phyloP scores from a whole-genome alignment of 2,113 vertebrate species.

The Lophotis ruficrista region DNA sequence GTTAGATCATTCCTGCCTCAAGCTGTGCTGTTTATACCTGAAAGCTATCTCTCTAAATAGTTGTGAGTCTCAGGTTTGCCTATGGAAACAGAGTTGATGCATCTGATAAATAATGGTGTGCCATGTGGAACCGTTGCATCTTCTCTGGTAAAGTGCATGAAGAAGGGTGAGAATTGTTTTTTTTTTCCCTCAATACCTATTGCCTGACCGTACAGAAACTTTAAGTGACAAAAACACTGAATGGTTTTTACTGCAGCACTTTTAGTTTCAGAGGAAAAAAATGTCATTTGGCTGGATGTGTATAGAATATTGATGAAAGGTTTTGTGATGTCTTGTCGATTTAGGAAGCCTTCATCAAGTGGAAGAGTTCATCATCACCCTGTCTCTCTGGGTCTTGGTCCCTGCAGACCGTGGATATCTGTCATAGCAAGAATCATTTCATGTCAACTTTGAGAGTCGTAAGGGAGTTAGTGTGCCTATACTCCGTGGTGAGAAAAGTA shows the following conservation, averaged over 20 bases:
- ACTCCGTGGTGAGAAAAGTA: neutral
- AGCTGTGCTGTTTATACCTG: neutral
- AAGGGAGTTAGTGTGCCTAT: neutral
- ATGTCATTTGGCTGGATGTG: neutral
- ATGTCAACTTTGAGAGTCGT: neutral
- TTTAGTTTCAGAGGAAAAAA: neutral
- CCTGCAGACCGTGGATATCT: neutral
- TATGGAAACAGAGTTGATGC: neutral
- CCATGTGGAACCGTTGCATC: neutral
- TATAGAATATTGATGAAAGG: neutral
- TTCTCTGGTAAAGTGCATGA: neutral
- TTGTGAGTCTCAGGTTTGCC: neutral
- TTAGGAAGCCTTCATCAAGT: neutral
- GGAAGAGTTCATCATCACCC: neutral
- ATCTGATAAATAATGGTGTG: neutral
- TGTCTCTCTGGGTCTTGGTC: neutral
- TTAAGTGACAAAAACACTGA: neutral
- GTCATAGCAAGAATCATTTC: neutral
- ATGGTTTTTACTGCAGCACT: neutral
- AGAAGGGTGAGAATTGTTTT: neutral
- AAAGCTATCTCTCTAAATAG: neutral
- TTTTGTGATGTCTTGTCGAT: neutral
- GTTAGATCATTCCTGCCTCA: neutral
- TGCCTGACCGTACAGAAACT: neutral
- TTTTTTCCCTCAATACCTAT: neutral